phyloP scores from a whole-genome alignment of 2,888 invertebrate genomes.

The Elaeidobius kamerunicus region DNA sequence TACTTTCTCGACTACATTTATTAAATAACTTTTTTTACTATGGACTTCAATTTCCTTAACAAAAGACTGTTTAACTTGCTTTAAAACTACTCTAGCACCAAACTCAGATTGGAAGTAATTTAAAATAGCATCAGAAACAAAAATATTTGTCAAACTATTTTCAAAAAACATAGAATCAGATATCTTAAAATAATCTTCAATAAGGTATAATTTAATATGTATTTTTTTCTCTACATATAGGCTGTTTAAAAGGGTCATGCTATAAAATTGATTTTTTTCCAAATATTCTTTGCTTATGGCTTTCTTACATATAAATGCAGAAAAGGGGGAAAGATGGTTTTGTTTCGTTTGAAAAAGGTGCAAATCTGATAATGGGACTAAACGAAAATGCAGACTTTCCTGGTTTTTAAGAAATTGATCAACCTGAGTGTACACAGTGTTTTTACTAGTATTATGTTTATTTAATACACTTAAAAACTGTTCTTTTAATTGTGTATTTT shows the following conservation, averaged over 20 bases:
- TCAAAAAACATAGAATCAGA: conserved; percentile 11
- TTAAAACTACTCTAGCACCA: conserved; percentile 57
- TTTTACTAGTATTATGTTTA: not conserved
- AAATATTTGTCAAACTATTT: conserved; percentile 40
- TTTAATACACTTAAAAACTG: conserved; percentile 15
- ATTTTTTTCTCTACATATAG: conserved; percentile 33
- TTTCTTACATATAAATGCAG: conserved; percentile 45
- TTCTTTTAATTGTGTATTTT: conserved; percentile 6
- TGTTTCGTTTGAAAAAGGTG: conserved; percentile 26
- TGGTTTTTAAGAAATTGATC: not conserved
- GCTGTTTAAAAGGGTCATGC: conserved; percentile 34
- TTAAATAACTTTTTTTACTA: conserved; percentile 39
- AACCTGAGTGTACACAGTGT: conserved; percentile 3
- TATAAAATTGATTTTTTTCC: conserved; percentile 23
- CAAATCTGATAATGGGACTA: conserved; percentile 33
- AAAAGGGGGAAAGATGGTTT: conserved; percentile 43
- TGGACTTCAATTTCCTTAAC: conserved; percentile 52
- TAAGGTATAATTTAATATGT: conserved; percentile 41
- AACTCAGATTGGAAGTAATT: conserved; percentile 54
- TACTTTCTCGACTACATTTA: conserved; percentile 50
- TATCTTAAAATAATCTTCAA: conserved; percentile 41
- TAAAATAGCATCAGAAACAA: conserved; percentile 56
- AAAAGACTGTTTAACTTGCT: conserved; percentile 46
- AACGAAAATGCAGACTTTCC: conserved; percentile 29
- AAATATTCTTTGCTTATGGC: conserved; percentile 2